Evolutionary conservation across 2,797 vertebrate species (phyloP).

Genomic region (Anguilla obscura): DNA sequence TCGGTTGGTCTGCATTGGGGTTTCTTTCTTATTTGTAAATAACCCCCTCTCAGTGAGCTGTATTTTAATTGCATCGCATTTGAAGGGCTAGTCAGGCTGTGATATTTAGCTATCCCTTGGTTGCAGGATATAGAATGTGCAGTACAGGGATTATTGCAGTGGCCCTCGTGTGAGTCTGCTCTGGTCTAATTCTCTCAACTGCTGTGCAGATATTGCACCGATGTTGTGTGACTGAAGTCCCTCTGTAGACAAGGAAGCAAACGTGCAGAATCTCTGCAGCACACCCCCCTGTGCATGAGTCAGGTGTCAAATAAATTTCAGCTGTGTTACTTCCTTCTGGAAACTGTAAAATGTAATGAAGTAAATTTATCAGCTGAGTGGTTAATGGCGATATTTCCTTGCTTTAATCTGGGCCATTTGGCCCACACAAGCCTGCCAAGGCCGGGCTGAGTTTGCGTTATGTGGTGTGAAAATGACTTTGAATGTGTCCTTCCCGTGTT

Average conservation of each 20-base stretch:
- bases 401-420: neutral
- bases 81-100: neutral
- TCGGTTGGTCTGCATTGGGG: conserved; percentile 37
- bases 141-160: neutral
- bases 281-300: neutral
- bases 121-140: neutral
- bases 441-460: neutral
- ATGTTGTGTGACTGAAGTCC: neutral
- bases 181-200: conserved; percentile 27
- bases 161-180: neutral
- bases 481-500: neutral
- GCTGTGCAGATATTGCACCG: neutral
- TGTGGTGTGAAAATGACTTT: neutral
- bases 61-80: neutral
- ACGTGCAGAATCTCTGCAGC: neutral
- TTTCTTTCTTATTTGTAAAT: neutral
- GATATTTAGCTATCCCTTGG: neutral
- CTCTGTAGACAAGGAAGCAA: neutral
- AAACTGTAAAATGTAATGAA: neutral
- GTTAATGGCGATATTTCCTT: neutral
- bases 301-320: neutral
- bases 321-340: neutral
- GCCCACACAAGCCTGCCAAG: too few species aligned
- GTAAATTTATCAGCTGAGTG: neutral
- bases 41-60: neutral